Evolutionary conservation across 2,797 vertebrate species (phyloP).

Genomic region (Coccyzus lansbergi): DNA sequence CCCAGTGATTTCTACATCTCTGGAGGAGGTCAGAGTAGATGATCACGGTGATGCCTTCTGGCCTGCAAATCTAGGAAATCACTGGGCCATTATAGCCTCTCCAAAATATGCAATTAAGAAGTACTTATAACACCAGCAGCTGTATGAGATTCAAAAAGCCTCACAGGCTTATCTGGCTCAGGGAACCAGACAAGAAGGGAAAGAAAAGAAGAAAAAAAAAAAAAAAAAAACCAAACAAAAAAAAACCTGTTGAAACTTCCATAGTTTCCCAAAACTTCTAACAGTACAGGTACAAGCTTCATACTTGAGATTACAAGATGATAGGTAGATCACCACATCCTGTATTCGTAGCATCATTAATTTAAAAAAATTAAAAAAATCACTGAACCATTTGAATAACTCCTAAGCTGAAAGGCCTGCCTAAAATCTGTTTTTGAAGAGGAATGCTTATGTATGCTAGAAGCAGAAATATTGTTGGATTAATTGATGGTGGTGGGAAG

Average conservation of each 20-base stretch:
- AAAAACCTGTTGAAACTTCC: background rate
- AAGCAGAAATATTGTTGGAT: background rate
- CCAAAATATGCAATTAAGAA: slow-evolving; percentile 61
- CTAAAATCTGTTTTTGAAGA: background rate
- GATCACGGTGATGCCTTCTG: slow-evolving; percentile 45
- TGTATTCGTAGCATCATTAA: background rate
- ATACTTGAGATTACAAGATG: background rate
- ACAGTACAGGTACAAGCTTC: background rate
- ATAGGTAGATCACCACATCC: background rate
- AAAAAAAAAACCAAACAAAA: background rate
- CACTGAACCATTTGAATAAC: background rate
- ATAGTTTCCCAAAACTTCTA: background rate
- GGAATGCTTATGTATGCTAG: background rate
- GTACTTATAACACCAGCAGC: slow-evolving; percentile 47
- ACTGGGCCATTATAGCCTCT: slow-evolving; percentile 43
- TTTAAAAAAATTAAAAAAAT: background rate
- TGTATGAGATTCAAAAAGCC: slow-evolving; percentile 26
- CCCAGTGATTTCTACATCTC: slow-evolving; percentile 23
- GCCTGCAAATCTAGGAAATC: slow-evolving; percentile 54
- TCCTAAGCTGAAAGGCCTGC: background rate
- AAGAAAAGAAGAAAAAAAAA: background rate
- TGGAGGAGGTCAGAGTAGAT: slow-evolving; percentile 45
- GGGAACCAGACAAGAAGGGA: background rate
- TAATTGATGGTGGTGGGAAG: background rate
- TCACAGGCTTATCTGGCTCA: slow-evolving; percentile 30